Conservation (phyloP, 2,888 invertebrate species). For the Congeria kusceri region DNA sequence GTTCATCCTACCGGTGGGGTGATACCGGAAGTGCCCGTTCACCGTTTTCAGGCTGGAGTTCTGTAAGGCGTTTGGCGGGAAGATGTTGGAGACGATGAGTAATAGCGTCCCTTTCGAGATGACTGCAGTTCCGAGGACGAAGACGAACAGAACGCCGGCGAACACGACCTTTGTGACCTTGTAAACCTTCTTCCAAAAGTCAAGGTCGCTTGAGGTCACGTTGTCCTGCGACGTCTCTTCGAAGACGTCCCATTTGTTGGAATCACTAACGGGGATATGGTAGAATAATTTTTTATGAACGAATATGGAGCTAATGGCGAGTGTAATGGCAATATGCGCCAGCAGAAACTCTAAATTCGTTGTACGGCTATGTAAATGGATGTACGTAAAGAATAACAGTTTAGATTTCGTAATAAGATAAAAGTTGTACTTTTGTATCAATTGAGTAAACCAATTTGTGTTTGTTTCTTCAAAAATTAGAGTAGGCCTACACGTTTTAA, state of each 20-base stretch:
- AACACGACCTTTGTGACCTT: slow-evolving; percentile 66
- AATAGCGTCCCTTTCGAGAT: slow-evolving; percentile 69
- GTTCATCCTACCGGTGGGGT: slow-evolving; percentile 34
- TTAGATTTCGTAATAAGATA: no score
- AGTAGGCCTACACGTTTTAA: no score
- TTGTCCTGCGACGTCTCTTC: slow-evolving; percentile 60
- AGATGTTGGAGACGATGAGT: slow-evolving; percentile 62
- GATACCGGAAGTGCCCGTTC: slow-evolving; percentile 40
- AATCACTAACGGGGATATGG: no score
- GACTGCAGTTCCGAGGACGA: slow-evolving; percentile 65
- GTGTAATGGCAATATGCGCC: no score
- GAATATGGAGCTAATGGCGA: no score
- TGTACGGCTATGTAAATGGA: no score
- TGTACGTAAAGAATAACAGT: no score
- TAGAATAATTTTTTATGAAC: no score
- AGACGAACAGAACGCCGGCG: slow-evolving; percentile 59
- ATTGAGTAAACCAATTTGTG: no score
- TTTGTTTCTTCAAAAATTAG: no score
- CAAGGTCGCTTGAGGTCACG: slow-evolving; percentile 60
- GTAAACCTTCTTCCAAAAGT: slow-evolving; percentile 69
- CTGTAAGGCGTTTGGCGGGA: slow-evolving; percentile 47
- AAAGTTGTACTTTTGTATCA: no score
- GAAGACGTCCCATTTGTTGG: slow-evolving; percentile 29
- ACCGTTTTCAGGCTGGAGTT: slow-evolving; percentile 50
- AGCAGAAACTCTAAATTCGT: no score